phyloP scores from a whole-genome alignment of 1,140 invertebrate genomes.

The Sminthurides bifidus region DNA sequence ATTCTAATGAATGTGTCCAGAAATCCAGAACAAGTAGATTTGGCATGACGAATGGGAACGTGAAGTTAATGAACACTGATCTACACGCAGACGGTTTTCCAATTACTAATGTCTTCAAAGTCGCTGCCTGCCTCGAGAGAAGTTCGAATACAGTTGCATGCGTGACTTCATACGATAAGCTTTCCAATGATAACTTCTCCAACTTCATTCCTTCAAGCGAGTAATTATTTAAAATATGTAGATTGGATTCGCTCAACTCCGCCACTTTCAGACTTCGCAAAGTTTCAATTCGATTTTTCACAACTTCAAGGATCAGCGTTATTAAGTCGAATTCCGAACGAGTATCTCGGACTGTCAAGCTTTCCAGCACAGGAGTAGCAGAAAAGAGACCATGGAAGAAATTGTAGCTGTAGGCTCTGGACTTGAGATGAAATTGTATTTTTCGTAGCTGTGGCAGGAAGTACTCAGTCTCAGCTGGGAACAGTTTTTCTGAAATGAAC shows the following conservation, averaged over 20 bases:
- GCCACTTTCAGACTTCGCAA: background rate
- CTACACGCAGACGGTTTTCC: slow-evolving; percentile 1
- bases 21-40: background rate
- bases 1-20: slow-evolving; percentile 7
- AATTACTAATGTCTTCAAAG: background rate
- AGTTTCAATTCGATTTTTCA: background rate
- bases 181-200: background rate
- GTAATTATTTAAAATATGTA: background rate
- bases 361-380: background rate
- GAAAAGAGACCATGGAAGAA: slow-evolving; percentile 2
- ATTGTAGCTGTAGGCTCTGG: background rate
- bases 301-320: background rate
- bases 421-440: background rate
- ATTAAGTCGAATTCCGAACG: background rate
- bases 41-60: slow-evolving; percentile 6
- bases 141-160: background rate
- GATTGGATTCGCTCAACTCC: background rate
- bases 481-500: background rate
- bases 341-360: background rate
- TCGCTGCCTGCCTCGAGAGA: background rate
- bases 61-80: slow-evolving; percentile 1
- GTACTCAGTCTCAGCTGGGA: background rate
- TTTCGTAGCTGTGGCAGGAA: background rate
- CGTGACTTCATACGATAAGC: background rate
- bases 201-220: background rate